phyloP scores from a whole-genome alignment of 2,888 invertebrate genomes.

The Hetaerina titia region DNA sequence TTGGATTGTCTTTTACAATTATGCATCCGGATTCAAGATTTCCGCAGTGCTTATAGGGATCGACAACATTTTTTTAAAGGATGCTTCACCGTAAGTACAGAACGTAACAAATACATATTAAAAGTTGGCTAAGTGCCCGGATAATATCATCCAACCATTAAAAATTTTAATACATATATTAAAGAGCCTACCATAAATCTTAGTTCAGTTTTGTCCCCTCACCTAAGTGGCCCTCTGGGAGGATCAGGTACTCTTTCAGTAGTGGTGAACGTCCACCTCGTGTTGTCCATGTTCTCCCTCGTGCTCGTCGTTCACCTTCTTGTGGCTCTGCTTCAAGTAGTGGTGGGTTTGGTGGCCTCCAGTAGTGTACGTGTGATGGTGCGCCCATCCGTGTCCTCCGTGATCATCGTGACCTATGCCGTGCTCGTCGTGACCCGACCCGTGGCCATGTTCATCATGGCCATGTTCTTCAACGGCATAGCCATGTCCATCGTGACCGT shows the following conservation, averaged over 20 bases:
- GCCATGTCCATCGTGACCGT: background rate
- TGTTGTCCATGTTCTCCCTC: background rate
- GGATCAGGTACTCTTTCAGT: background rate
- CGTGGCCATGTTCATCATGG: background rate
- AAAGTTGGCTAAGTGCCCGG: too few species aligned
- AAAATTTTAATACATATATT: too few species aligned
- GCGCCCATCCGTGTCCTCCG: constrained; percentile 15
- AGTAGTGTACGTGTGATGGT: background rate
- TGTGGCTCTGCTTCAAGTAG: background rate
- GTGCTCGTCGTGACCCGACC: background rate
- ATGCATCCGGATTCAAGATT: too few species aligned
- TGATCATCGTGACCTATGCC: background rate
- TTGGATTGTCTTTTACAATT: too few species aligned
- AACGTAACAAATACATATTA: too few species aligned
- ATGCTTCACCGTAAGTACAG: too few species aligned
- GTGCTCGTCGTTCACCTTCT: background rate
- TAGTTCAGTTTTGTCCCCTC: background rate
- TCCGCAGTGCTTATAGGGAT: too few species aligned
- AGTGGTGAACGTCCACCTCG: background rate
- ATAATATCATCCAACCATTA: too few species aligned
- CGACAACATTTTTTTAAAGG: too few species aligned
- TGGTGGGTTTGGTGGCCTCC: background rate
- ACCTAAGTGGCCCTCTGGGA: background rate
- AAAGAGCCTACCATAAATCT: too few species aligned
- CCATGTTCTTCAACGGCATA: background rate